phyloP scores from a whole-genome alignment of 2,888 invertebrate species.

The Boloria selene region DNA sequence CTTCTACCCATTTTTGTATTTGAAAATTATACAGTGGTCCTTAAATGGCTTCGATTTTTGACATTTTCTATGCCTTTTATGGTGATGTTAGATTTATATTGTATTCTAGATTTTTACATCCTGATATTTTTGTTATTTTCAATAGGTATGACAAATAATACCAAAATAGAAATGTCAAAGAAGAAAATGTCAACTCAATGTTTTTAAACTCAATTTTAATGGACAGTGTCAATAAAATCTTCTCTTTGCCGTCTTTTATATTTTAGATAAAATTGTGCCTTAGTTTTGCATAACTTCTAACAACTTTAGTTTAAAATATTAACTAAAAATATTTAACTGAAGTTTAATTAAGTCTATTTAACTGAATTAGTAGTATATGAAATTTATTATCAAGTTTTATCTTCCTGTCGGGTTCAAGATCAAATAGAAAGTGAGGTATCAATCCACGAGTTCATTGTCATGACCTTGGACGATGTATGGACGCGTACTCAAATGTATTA shows the following conservation, averaged over 20 bases:
- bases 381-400: background rate
- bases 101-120: constrained; percentile 30
- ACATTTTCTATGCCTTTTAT: constrained; percentile 1
- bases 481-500: background rate
- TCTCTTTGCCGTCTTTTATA: background rate
- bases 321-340: too few relatives aligned
- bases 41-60: background rate
- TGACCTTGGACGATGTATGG: constrained; percentile 56
- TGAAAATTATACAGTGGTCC: background rate
- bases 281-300: background rate
- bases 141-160: background rate
- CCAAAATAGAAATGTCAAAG: constrained; percentile 12
- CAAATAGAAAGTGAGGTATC: constrained; percentile 71
- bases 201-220: constrained; percentile 24
- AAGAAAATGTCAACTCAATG: constrained; percentile 19
- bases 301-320: background rate
- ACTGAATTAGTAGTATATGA: too few relatives aligned
- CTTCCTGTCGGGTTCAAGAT: constrained; percentile 36
- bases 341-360: too few relatives aligned
- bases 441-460: constrained; percentile 60
- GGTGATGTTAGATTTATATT: constrained; percentile 1
- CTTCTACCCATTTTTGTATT: constrained; percentile 55
- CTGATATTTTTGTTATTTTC: constrained; percentile 24
- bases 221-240: constrained; percentile 24
- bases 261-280: background rate